Conservation (phyloP, 2,797 vertebrate genomes). For the Emys orbicularis region DNA sequence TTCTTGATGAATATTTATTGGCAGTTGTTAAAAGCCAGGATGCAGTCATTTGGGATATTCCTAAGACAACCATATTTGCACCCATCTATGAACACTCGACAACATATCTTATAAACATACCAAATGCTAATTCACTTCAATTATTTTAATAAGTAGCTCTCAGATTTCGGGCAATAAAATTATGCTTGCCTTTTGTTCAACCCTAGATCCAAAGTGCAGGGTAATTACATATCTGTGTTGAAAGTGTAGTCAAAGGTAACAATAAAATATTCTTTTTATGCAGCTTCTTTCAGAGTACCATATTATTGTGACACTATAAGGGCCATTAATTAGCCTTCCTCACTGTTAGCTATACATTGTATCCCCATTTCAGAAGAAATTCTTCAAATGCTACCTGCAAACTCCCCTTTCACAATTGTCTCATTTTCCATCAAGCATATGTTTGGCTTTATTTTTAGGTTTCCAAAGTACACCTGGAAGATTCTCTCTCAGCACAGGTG, state of each 20-base stretch:
- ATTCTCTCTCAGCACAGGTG: not conserved
- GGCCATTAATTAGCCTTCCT: not conserved
- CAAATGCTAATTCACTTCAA: not conserved
- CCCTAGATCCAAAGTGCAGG: not conserved
- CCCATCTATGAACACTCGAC: not conserved
- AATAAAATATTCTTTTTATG: not conserved
- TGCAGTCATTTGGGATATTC: not conserved
- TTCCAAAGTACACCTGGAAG: not conserved
- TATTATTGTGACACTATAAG: not conserved
- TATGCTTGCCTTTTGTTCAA: not conserved
- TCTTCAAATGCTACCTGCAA: not conserved
- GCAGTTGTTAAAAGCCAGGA: not conserved
- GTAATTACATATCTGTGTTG: not conserved
- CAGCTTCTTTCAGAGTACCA: not conserved
- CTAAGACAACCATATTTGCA: not conserved
- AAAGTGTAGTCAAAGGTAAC: not conserved
- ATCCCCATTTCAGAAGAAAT: not conserved
- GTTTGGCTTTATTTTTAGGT: not conserved
- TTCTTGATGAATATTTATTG: not conserved
- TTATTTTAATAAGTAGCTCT: slow-evolving; percentile 3
- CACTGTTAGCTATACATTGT: not conserved
- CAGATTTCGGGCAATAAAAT: not conserved
- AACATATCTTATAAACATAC: not conserved
- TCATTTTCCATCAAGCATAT: not conserved
- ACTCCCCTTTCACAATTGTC: not conserved